These are phyloP conservation scores for Anseranas semipalmata DNA, from an alignment of 2,113 vertebrate species.

Conservation along the genomic window DNA sequence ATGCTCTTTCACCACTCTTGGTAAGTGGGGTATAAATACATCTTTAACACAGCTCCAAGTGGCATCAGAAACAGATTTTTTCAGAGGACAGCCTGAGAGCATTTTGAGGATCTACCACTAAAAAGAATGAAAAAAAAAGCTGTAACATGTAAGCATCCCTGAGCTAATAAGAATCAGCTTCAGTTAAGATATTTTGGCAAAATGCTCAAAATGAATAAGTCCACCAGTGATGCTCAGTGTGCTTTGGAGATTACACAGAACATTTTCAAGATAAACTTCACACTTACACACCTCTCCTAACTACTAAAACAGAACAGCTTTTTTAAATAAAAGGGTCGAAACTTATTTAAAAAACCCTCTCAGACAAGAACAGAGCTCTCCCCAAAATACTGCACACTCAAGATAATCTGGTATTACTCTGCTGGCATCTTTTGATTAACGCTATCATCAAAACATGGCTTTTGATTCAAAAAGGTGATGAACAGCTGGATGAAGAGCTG, in stretches of 20 bases:
- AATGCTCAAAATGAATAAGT: not conserved
- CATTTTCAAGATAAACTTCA: not conserved
- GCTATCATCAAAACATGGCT: not conserved
- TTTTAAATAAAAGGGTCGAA: not conserved
- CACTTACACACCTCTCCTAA: not conserved
- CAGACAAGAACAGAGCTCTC: accelerated
- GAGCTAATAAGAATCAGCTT: accelerated
- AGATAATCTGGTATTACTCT: not conserved
- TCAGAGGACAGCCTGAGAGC: not conserved
- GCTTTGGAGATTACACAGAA: not conserved
- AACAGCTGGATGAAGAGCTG: not conserved
- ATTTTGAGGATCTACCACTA: not conserved
- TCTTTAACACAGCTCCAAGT: not conserved
- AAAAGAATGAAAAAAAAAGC: not conserved
- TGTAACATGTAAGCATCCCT: not conserved
- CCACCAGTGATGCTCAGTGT: accelerated
- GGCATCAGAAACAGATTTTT: not conserved
- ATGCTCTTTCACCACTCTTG: not conserved
- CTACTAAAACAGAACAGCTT: accelerated
- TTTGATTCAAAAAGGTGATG: not conserved
- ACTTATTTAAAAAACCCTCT: not conserved
- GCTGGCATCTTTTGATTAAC: not conserved
- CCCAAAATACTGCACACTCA: accelerated
- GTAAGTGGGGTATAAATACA: accelerated
- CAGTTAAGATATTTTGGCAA: not conserved